These are phyloP conservation scores for Mythimna lalbum DNA, from an alignment of 2,888 invertebrate species.

Conservation along the genomic window DNA sequence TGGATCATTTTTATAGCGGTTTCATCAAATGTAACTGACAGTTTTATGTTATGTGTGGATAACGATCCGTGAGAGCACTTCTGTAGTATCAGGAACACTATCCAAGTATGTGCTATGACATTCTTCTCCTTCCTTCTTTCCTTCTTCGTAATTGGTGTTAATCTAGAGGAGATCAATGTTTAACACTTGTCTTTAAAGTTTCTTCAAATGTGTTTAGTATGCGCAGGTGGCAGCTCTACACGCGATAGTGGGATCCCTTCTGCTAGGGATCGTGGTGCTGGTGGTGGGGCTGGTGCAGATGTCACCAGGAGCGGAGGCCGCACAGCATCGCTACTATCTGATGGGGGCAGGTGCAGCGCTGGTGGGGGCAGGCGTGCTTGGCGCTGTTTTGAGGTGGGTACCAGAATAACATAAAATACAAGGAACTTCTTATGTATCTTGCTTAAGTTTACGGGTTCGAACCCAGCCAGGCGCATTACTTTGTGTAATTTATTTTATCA, in stretches of 20 bases:
- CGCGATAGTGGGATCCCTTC: constrained; percentile 93
- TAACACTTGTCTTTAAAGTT: constrained; percentile 55
- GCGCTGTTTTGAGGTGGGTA: constrained; percentile 91
- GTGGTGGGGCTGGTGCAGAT: constrained; percentile 94
- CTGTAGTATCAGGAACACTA: constrained; percentile 35
- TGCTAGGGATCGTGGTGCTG: constrained; percentile 93
- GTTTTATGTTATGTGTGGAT: constrained; percentile 1
- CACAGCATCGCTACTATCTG: constrained; percentile 93
- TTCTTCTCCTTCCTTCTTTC: constrained; percentile 53
- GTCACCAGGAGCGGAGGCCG: constrained; percentile 94
- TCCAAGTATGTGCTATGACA: constrained; percentile 26
- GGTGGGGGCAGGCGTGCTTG: constrained; percentile 91
- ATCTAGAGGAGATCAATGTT: constrained; percentile 58
- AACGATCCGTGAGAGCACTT: constrained; percentile 42
- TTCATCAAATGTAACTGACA: not conserved
- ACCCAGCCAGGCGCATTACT: no score
- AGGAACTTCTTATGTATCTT: not conserved
- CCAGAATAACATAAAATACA: constrained; percentile 30
- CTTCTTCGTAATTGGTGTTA: constrained; percentile 53
- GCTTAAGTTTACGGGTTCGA: no score
- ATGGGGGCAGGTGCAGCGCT: constrained; percentile 93
- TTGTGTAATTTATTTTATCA: no score
- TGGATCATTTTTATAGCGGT: constrained; percentile 16
- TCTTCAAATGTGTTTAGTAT: constrained; percentile 57
- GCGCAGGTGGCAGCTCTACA: constrained; percentile 93